Conservation (phyloP, 2,888 invertebrate species). For the Caradrina kadenii region DNA sequence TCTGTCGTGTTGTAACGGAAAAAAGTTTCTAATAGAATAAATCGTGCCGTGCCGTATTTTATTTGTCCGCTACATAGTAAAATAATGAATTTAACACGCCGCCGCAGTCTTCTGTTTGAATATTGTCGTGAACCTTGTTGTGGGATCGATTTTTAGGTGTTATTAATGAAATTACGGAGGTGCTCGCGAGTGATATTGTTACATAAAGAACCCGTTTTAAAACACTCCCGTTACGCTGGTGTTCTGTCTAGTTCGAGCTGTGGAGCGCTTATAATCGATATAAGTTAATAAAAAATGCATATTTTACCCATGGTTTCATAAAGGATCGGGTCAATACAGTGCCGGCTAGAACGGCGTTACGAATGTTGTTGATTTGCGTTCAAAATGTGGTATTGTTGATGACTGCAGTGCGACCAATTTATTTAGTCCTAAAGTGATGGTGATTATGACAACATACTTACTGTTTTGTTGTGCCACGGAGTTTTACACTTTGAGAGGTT, state of each 20-base stretch:
- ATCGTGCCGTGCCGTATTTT: constrained; percentile 60
- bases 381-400: constrained; percentile 63
- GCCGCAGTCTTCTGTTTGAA: constrained; percentile 86
- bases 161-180: constrained; percentile 90
- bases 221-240: constrained; percentile 71
- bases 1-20: constrained; percentile 63
- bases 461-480: constrained; percentile 68
- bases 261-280: constrained; percentile 83
- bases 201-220: constrained; percentile 76
- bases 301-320: constrained; percentile 86
- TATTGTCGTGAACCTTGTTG: constrained; percentile 86
- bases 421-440: constrained; percentile 74
- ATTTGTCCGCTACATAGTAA: constrained; percentile 78
- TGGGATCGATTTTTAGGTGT: constrained; percentile 90
- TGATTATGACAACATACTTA: constrained; percentile 67
- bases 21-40: constrained; percentile 64
- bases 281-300: constrained; percentile 89
- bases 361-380: constrained; percentile 72
- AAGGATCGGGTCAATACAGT: constrained; percentile 81
- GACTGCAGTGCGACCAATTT: constrained; percentile 71
- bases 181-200: constrained; percentile 86
- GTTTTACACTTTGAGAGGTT: constrained; percentile 76
- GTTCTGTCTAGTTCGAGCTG: constrained; percentile 64
- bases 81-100: constrained; percentile 87
- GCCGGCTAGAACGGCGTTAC: constrained; percentile 69